These are phyloP conservation scores for Diplodus puntazzo DNA, from an alignment of 2,797 vertebrate genomes.

Conservation along the genomic window DNA sequence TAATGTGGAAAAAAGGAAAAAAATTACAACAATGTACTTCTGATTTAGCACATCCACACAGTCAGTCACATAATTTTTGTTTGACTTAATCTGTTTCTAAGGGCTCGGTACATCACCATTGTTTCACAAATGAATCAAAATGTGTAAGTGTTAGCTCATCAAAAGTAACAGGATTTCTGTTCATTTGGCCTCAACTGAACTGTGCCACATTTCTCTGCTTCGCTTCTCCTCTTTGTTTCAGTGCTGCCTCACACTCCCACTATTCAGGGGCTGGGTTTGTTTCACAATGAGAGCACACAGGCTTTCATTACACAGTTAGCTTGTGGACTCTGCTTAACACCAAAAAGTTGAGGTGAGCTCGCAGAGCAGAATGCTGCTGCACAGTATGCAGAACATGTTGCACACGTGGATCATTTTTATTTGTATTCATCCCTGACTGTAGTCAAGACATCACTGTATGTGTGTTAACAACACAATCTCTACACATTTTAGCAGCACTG, in stretches of 20 bases:
- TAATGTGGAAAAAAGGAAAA: not conserved
- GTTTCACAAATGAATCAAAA: slow-evolving; percentile 14
- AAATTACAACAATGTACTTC: not conserved
- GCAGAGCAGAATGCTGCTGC: not conserved
- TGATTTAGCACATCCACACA: not conserved
- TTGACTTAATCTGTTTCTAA: not conserved
- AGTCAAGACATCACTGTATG: not conserved
- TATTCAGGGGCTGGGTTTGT: not conserved
- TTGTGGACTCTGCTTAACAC: not conserved
- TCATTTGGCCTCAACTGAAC: not conserved
- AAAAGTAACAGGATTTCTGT: slow-evolving; percentile 4
- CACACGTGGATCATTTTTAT: not conserved
- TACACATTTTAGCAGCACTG: not conserved
- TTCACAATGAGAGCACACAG: slow-evolving; percentile 11
- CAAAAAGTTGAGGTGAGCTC: not conserved
- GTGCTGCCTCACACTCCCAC: not conserved
- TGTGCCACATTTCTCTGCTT: slow-evolving; percentile 5
- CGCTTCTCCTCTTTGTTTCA: slow-evolving; percentile 15
- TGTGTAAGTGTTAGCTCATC: not conserved
- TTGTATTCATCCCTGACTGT: not conserved
- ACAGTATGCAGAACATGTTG: not conserved
- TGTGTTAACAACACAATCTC: not conserved
- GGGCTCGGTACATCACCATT: not conserved
- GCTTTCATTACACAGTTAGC: not conserved
- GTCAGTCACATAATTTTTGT: not conserved